Base-by-base conservation (phyloP, 1,140 invertebrate genomes). In the Drosophila pachea region DNA sequence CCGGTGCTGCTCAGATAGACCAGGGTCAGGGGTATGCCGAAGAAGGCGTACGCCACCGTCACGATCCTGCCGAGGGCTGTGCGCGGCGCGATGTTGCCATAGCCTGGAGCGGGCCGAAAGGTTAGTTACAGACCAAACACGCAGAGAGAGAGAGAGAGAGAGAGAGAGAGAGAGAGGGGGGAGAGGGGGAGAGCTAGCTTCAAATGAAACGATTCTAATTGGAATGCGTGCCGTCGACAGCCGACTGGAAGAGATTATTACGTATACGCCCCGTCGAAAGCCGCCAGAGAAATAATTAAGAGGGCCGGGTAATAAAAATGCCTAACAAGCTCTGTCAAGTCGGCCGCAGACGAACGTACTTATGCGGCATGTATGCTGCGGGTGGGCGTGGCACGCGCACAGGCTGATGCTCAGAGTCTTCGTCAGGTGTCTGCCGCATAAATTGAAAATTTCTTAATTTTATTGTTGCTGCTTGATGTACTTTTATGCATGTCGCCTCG, bases 11-110 rank as follows among this genome's bases (percentile, higher is more conserved):
- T 95, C 56, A 97, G 91, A 90, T 97, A 97, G 5, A 98, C 92
- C 40, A 98, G 92, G 66, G 97, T 97, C 64, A 98, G 89, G 0
- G 97, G 97, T 74, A 98, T 97, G 11, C 97, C 97, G 11, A 98
- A 91, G 42, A 95, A 93, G 8, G 96, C 96, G 90, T 98, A 98
- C 6, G 95, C 93, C 88, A 98, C 95, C 4, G 97, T 97, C 0
- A 96, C 94, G 32, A 95, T 92, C 89, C 96, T 95, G 0, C 96
- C 96, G 38, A 94, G 90, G 0, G 94, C 92, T n/a, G 94, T 95
- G 64, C 92, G 92, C 1, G 96, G 96, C 0, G 94, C 93, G 32
- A 97, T 94, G 79, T 96, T 96, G 8, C 97, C 97, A 87, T 97
- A 98, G 79, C 97, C 96, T 97, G 45, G 1, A 32, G 14, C 8